Base-by-base conservation (phyloP, 2,888 invertebrate genomes). In the Monoplex corrugatus region DNA sequence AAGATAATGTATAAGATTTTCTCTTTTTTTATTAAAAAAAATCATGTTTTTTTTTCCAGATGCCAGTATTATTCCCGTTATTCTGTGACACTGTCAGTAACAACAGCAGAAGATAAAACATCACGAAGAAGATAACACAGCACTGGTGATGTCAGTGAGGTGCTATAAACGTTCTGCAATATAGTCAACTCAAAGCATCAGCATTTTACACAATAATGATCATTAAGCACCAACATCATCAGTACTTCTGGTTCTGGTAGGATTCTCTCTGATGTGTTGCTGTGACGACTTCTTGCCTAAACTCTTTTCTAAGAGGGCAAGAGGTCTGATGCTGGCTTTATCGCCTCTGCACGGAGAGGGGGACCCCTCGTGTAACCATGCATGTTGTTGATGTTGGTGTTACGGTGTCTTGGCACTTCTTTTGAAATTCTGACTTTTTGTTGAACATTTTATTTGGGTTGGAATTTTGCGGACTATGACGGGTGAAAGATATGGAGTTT, bases 251-350 rank as follows among this genome's bases (percentile, higher is more conserved):
- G 44, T 38, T 28, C 38, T 16, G 6, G n/a, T 16, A 68, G 68
- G 44, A 43, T n/a, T 68, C 44, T 83, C 68, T 35, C 43, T 43
- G 68, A 88, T 28, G 88, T 72, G 88, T 80, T 57, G 57, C 43
- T 13, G 83, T 88, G 88, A 88, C 44, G 57, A 83, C 44, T 32
- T 43, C 43, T 63, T 88, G 38, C 83, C 44, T 10, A 88, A 88
- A 82, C 88, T 88, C 88, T 83, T 0, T 16, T 38, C 16, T 32
- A 40, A 44, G 88, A 72, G 83, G 80, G 68, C 68, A 45, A 35
- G 78, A 13, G 50, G 87, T 86, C n/a, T 50, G 86, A 86, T 84
- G 3, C 32, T 72, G 63, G 63, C 23, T 3, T 68, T 5, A 13
- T 28, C 8, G 63, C 43, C 78, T 80, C 6, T 43, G 23, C 28